Evolutionary conservation across 2,888 invertebrate species (phyloP), one percentile per base, ranked within the genome.

Genomic region (Xestia c-nigrum): DNA sequence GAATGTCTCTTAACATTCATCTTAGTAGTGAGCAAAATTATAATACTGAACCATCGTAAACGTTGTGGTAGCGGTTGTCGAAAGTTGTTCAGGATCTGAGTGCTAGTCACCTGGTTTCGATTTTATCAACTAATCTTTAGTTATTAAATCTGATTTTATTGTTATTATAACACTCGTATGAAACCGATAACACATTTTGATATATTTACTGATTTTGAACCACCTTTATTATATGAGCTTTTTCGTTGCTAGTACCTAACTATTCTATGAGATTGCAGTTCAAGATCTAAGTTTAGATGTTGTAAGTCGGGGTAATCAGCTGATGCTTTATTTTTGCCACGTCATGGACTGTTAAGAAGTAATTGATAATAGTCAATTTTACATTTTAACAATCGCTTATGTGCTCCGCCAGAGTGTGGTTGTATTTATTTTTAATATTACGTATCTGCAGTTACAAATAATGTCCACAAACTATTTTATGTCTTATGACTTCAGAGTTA

Each of bases 401-500:
- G 80, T 81, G 75, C 67, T 83, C 70, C 85, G 81, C 83, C 80
- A 80, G 74, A 71, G 75, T 87, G 85, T 78, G 77, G 85, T 86
- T 87, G 79, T 81, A 75, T 81, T 84, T 80, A 84, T 90, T 86
- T 80, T 69, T 80, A 82, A 85, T 87, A 83, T 64, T 79, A 78
- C 68, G 68, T 79, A 81, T 63, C 55, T 83, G 67, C 78, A 72
- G 77, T 74, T 83, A 76, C 40, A 78, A 80, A 85, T 80, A 61
- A 76, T 66, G 46, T 68, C 75, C 31, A 69, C 76, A 73, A 81
- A 83, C 72, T 68, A 87, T 82, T 86, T 79, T 87, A 83, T 80
- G 75, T 81, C 80, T 84, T 89, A 85, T 80, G 72, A 72, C 73
- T 78, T 72, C 67, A 81, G 75, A 59, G 70, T 74, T 87, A 89